Evolutionary conservation across 2,113 vertebrate genomes (phyloP).

Genomic region (Indri indri): DNA sequence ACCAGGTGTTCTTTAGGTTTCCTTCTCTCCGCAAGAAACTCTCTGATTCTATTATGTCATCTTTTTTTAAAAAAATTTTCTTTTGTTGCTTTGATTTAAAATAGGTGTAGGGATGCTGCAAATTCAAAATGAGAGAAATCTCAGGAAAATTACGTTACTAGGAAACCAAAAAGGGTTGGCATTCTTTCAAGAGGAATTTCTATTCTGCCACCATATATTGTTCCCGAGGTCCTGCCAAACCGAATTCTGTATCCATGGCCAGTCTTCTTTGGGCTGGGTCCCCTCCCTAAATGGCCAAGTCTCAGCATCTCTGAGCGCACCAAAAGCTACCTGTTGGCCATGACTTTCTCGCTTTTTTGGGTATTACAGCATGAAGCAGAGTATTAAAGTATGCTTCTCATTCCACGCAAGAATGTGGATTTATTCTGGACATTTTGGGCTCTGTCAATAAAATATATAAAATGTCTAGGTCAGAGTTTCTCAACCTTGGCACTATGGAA

Average conservation of each 20-base stretch:
- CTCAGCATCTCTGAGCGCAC: not conserved
- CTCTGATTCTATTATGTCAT: slow-evolving; percentile 56
- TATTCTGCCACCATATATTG: slow-evolving; percentile 53
- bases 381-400: not conserved
- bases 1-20: slow-evolving; percentile 29
- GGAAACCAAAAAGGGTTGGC: slow-evolving; percentile 76
- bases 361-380: not conserved
- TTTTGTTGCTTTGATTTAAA: slow-evolving; percentile 77
- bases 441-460: not conserved
- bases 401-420: not conserved
- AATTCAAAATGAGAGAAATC: slow-evolving; percentile 76
- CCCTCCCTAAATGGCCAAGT: not conserved
- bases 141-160: slow-evolving; percentile 83
- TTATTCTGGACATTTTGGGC: slow-evolving; percentile 2
- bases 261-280: not conserved
- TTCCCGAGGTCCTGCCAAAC: slow-evolving; percentile 52
- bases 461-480: not conserved
- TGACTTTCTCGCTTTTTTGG: not conserved
- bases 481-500: not conserved
- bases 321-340: not conserved
- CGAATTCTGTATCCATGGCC: not conserved
- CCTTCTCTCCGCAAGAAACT: not conserved
- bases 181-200: slow-evolving; percentile 69
- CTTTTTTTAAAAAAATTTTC: slow-evolving; percentile 28
- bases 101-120: slow-evolving; percentile 76